phyloP scores from a whole-genome alignment of 2,113 vertebrate genomes.

The Triplophysa rosa region DNA sequence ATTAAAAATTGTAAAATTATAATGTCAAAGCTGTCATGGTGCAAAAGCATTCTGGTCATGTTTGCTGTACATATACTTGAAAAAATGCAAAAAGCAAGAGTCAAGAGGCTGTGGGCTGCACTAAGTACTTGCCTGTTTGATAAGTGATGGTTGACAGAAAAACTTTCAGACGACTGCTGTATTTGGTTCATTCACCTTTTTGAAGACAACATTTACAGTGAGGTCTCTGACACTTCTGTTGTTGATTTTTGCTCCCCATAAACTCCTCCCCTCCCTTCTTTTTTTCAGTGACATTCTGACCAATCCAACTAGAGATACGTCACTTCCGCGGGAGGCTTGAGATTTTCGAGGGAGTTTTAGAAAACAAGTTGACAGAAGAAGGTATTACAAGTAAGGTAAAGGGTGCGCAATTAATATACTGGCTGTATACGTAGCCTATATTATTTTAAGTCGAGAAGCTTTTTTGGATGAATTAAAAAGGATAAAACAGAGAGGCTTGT shows the following conservation, averaged over 20 bases:
- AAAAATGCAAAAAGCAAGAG: not conserved
- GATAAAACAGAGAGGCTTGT: no score
- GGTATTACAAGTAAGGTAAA: not conserved
- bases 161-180: not conserved
- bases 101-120: not conserved
- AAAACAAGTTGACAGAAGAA: not conserved
- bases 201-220: not conserved
- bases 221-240: conserved; percentile 1
- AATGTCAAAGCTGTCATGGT: not conserved
- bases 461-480: no score
- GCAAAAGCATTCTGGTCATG: not conserved
- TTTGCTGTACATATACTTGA: not conserved
- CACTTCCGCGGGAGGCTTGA: conserved; percentile 64
- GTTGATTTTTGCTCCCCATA: conserved; percentile 8
- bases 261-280: conserved; percentile 5
- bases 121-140: conserved; percentile 27
- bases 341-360: conserved; percentile 24
- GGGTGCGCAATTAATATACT: not conserved
- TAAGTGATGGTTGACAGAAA: conserved; percentile 11
- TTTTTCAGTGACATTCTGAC: conserved; percentile 20
- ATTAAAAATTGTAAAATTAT: not conserved
- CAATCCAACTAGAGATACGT: conserved; percentile 57
- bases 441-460: no score
- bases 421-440: no score
- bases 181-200: conserved; percentile 5